Evolutionary conservation across 2,888 invertebrate genomes (phyloP).

Genomic region (Brachyptera risi): DNA sequence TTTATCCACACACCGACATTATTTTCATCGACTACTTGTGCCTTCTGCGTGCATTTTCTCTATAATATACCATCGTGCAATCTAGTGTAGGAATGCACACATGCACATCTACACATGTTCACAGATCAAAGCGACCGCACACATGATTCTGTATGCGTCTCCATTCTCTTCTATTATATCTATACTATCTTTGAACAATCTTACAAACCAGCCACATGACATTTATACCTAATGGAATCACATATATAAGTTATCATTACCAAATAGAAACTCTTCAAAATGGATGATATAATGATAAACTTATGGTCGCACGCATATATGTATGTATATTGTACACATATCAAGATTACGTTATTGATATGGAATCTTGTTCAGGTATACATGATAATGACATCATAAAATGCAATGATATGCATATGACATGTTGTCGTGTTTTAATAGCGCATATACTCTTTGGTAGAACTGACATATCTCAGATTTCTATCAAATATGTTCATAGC

Average conservation of each 20-base stretch:
- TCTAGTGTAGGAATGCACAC: constrained; percentile 4
- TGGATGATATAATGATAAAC: too few relatives aligned
- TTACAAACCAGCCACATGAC: background rate
- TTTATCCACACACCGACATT: background rate
- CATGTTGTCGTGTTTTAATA: background rate
- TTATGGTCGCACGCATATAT: too few relatives aligned
- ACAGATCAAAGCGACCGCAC: constrained; percentile 8
- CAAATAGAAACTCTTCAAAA: constrained; percentile 1
- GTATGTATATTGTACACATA: too few relatives aligned
- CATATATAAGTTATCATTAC: background rate
- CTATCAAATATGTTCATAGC: too few relatives aligned
- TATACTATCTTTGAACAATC: constrained; percentile 9
- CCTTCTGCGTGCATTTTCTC: background rate
- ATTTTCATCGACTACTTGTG: background rate
- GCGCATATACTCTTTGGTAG: too few relatives aligned
- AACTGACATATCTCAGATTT: too few relatives aligned
- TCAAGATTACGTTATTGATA: too few relatives aligned
- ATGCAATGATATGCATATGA: background rate
- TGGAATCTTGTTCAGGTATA: background rate
- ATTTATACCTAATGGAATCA: background rate
- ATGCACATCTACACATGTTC: too few relatives aligned
- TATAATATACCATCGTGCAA: background rate
- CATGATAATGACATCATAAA: background rate
- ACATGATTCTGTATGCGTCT: constrained; percentile 16
- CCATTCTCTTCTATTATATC: too few relatives aligned